phyloP scores from a whole-genome alignment of 2,797 vertebrate genomes.

The Diplodus sargus region DNA sequence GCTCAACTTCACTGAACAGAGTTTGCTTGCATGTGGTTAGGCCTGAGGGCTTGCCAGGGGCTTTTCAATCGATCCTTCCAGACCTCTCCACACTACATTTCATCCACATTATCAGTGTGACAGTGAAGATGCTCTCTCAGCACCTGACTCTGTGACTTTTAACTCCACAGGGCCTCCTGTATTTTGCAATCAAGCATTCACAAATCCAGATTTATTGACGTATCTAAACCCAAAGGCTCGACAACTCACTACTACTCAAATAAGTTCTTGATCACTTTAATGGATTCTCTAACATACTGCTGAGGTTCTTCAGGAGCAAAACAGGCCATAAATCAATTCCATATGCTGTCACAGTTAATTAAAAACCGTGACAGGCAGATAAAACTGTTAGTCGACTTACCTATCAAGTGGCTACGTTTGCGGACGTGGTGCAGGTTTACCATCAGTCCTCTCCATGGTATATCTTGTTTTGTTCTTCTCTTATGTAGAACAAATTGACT shows the following conservation, averaged over 20 bases:
- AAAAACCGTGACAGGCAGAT: background rate
- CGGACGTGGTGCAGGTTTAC: background rate
- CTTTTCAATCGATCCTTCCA: conserved; percentile 16
- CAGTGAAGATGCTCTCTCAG: conserved; percentile 36
- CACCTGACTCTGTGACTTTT: conserved; percentile 27
- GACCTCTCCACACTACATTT: conserved; percentile 14
- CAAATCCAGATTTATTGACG: conserved; percentile 31
- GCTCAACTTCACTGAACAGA: conserved; percentile 6
- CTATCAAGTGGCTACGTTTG: background rate
- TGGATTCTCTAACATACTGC: background rate
- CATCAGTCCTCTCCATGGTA: too few relatives aligned
- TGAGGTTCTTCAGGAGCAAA: background rate
- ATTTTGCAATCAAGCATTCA: background rate
- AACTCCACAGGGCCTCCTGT: conserved; percentile 1
- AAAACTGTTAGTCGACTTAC: background rate
- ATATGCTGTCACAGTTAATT: background rate
- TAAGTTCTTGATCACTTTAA: conserved; percentile 9
- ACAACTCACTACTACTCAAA: background rate
- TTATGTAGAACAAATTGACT: too few relatives aligned
- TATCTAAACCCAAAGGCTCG: background rate
- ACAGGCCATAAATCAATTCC: background rate
- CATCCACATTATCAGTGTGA: conserved; percentile 14
- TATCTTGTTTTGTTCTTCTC: too few relatives aligned
- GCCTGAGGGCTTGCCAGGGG: background rate
- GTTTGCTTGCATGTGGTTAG: conserved; percentile 10